Evolutionary conservation across 2,888 invertebrate species (phyloP).

Genomic region (Lapara coniferarum): DNA sequence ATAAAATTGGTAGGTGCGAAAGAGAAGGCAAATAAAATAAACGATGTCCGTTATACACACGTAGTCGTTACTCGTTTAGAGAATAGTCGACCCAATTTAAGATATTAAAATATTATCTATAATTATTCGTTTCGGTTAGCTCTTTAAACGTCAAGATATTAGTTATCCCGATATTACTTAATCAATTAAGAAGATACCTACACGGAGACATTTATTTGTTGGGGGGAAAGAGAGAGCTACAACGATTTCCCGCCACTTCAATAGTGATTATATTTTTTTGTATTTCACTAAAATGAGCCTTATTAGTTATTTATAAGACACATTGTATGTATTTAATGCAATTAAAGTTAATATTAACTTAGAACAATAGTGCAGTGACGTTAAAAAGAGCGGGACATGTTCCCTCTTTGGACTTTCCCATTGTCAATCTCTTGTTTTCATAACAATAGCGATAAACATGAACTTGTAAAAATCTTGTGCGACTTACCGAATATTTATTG

Average conservation of each 20-base stretch:
- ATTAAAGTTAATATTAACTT: constrained; percentile 11
- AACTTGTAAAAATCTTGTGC: constrained; percentile 36
- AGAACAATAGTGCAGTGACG: constrained; percentile 58
- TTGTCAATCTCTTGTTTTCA: constrained; percentile 62
- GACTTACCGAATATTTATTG: constrained; percentile 88
- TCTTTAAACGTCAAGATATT: background rate
- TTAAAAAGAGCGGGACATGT: constrained; percentile 81
- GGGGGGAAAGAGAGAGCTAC: constrained; percentile 27
- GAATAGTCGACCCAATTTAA: constrained; percentile 26
- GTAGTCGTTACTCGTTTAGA: constrained; percentile 35
- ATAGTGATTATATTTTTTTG: constrained; percentile 28
- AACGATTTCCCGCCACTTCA: constrained; percentile 70
- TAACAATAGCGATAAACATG: constrained; percentile 44
- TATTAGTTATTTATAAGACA: background rate
- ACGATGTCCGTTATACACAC: constrained; percentile 38
- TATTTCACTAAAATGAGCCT: background rate
- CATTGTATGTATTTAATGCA: background rate
- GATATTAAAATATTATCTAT: constrained; percentile 20
- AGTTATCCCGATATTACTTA: constrained; percentile 9
- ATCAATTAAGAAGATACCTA: background rate
- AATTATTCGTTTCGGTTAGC: background rate
- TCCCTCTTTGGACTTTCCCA: constrained; percentile 75
- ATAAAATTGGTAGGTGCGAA: constrained; percentile 40
- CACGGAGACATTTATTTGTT: constrained; percentile 10
- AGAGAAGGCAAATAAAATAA: constrained; percentile 54